Evolutionary conservation across 2,888 invertebrate species (phyloP), one percentile per base, ranked within the genome.

Genomic region (Ernsta delagoae): DNA sequence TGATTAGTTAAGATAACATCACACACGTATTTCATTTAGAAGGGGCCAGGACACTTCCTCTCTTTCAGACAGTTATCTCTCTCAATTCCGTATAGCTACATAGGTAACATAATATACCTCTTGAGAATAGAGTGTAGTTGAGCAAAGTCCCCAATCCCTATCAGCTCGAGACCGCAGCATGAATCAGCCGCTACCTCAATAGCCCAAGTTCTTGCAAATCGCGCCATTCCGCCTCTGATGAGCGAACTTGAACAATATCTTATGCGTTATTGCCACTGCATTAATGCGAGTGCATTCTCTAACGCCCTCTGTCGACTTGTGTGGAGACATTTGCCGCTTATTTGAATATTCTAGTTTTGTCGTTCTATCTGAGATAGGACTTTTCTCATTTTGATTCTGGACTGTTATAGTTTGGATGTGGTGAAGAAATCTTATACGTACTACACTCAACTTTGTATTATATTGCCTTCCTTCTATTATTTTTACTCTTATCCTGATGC

Each of bases 221-320:
- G 78, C 83, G 81, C 73, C 78, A 77, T 77, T 77, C 77, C 79
- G 76, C 79, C 83, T 73, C 82, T 88, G 88, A 90, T 88, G 89
- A 86, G 81, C 85, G 78, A 91, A 91, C 83, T 91, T 90, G 79
- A 72, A 79, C 81, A 78, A 85, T 91, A 87, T 87, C 87, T 88
- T 83, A 85, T 77, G 77, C 78, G 84, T 86, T 88, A 90, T 86
- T 79, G 87, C 83, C 76, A 78, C 73, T 85, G 86, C 87, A 84
- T 84, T 85, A 86, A 82, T 85, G 87, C 84, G 82, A 43, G 60
- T 60, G 60, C 59, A 24, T 59, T 50, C 65, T 65, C 39, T 16
- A 50, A 16, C 50, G 50, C 50, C 50, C 50, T 50, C 50, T 50
- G 50, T 50, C 50, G 34, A 39, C 53, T n/a, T 50, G 50, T 50